A percentile compares a stretch with the other conserved stretches of the same genome.
Conservation (phyloP, 2,888 invertebrate species). For the Apeira syringaria region DNA sequence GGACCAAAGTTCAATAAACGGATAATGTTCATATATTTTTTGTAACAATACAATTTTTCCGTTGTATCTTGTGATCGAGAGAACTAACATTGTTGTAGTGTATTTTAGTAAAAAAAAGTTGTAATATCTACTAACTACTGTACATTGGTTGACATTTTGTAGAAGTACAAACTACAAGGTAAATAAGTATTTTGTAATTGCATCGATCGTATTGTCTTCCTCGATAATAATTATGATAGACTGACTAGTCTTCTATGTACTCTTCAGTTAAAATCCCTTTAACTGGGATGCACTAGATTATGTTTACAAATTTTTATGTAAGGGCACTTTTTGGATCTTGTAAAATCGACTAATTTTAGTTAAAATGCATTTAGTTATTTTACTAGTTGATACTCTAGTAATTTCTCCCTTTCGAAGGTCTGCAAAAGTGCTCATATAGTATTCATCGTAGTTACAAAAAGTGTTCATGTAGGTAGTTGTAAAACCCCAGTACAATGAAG, state of each 20-base stretch:
- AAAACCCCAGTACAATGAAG: conserved; percentile 62
- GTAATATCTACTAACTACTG: conserved; percentile 42
- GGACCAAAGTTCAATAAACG: conserved; percentile 73
- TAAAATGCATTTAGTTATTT: no score
- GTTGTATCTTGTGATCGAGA: conserved; percentile 40
- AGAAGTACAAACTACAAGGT: conserved; percentile 72
- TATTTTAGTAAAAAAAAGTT: conserved; percentile 50
- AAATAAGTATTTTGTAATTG: conserved; percentile 65
- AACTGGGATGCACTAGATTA: conserved; percentile 80
- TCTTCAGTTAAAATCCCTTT: conserved; percentile 49
- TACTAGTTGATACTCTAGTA: no score
- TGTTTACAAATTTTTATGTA: conserved; percentile 51
- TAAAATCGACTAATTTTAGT: no score
- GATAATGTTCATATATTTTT: conserved; percentile 63
- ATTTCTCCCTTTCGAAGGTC: conserved; percentile 38
- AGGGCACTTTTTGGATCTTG: conserved; percentile 71
- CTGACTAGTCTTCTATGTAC: conserved; percentile 64
- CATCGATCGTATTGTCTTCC: conserved; percentile 62
- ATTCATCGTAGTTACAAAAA: conserved; percentile 52
- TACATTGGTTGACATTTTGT: conserved; percentile 52
- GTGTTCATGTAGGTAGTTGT: conserved; percentile 66
- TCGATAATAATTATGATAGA: conserved; percentile 64
- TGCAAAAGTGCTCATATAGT: conserved; percentile 71
- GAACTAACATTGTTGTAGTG: conserved; percentile 48
- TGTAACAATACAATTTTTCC: conserved; percentile 69